Percentiles rank a stretch among this genome's conserved stretches.
phyloP scores from a whole-genome alignment of 2,113 vertebrate species.

The Dunckerocampus dactyliophorus region DNA sequence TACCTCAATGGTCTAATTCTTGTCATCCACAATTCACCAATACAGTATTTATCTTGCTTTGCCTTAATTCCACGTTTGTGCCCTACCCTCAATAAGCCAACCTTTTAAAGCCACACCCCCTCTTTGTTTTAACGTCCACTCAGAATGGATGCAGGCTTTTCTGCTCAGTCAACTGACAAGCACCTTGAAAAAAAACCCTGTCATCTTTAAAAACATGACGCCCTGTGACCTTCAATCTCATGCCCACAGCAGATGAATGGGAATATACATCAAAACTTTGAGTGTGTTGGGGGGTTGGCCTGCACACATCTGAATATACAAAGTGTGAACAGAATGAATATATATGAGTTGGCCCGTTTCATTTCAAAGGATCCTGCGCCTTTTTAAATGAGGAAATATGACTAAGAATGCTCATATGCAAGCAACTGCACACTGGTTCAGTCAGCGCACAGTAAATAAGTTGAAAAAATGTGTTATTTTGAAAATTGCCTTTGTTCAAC shows the following conservation, averaged over 20 bases:
- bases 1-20: not conserved
- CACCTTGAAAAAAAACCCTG: constrained; percentile 61
- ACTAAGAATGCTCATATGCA: not conserved
- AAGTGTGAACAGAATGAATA: constrained; percentile 5
- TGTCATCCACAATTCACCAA: not conserved
- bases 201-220: constrained; percentile 63
- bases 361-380: not conserved
- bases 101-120: constrained; percentile 9
- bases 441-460: too few species aligned
- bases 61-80: not conserved
- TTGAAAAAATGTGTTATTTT: too few species aligned
- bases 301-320: constrained; percentile 9
- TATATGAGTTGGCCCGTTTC: not conserved
- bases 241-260: constrained; percentile 54
- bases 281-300: constrained; percentile 2
- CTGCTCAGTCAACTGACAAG: constrained; percentile 66
- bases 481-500: too few species aligned
- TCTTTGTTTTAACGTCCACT: constrained; percentile 24
- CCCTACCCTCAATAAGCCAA: not conserved
- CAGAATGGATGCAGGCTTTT: constrained; percentile 44
- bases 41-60: not conserved
- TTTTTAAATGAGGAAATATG: not conserved
- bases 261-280: constrained; percentile 51
- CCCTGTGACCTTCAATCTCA: constrained; percentile 50
- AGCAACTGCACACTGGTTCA: not conserved